Percentiles rank a stretch among this genome's conserved stretches.
phyloP scores from a whole-genome alignment of 2,113 vertebrate species.

The Merops nubicus region DNA sequence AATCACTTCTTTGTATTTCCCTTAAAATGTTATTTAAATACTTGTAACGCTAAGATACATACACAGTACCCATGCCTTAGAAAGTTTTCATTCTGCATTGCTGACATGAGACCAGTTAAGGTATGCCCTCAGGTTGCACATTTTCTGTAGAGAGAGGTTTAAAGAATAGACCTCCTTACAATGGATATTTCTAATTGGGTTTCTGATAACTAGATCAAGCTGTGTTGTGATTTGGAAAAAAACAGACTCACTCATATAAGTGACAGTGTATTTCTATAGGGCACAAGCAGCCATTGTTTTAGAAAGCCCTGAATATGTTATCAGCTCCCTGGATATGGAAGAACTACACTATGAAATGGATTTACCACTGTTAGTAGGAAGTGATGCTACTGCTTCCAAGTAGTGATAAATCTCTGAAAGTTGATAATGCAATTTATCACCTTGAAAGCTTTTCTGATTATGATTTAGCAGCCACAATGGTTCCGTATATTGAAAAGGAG shows the following conservation, averaged over 20 bases:
- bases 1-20: neutral
- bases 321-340: neutral
- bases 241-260: neutral
- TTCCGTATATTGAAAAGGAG: neutral
- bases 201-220: constrained; percentile 1
- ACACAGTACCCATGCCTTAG: fast-evolving
- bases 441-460: neutral
- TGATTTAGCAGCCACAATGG: neutral
- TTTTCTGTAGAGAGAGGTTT: neutral
- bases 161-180: neutral
- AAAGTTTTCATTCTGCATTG: neutral
- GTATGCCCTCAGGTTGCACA: neutral
- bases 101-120: neutral
- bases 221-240: neutral
- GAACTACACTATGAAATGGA: neutral
- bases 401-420: neutral
- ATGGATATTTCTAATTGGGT: neutral
- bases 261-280: neutral
- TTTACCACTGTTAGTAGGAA: neutral
- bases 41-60: neutral
- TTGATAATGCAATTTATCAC: neutral
- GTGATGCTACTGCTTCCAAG: neutral
- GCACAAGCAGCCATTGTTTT: neutral
- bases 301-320: neutral
- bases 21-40: neutral